A percentile compares a stretch with the other conserved stretches of the same genome.
Evolutionary conservation across 2,113 vertebrate genomes (phyloP).

Genomic region (Etia nguti): DNA sequence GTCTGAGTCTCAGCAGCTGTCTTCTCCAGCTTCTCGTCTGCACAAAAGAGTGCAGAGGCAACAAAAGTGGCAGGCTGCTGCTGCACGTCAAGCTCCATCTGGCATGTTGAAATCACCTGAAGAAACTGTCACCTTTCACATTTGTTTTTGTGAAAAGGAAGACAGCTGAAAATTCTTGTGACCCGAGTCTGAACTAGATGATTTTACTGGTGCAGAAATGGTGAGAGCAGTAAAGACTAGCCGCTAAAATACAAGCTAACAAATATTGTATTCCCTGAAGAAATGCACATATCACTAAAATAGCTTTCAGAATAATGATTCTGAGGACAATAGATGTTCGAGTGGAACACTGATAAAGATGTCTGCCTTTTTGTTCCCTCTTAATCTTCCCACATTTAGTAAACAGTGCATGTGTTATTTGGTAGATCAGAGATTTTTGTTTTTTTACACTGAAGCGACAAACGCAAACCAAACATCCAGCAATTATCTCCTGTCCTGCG

Average conservation of each 20-base stretch:
- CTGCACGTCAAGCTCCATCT: neutral
- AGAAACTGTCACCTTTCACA: conserved; percentile 5
- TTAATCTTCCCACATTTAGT: neutral
- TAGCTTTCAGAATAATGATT: neutral
- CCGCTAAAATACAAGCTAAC: neutral
- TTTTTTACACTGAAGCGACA: neutral
- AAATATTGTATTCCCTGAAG: neutral
- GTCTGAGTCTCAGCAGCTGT: neutral
- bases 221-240: neutral
- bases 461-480: neutral
- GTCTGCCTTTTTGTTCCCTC: neutral
- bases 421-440: neutral
- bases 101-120: neutral
- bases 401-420: neutral
- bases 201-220: neutral
- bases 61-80: neutral
- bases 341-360: neutral
- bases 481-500: neutral
- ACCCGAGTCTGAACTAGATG: neutral
- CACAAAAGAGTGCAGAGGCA: neutral
- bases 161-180: neutral
- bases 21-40: neutral
- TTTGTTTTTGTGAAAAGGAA: neutral
- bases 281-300: neutral
- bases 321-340: neutral